Base-by-base conservation (phyloP, 2,797 vertebrate genomes). In the Passerculus sandwichensis region DNA sequence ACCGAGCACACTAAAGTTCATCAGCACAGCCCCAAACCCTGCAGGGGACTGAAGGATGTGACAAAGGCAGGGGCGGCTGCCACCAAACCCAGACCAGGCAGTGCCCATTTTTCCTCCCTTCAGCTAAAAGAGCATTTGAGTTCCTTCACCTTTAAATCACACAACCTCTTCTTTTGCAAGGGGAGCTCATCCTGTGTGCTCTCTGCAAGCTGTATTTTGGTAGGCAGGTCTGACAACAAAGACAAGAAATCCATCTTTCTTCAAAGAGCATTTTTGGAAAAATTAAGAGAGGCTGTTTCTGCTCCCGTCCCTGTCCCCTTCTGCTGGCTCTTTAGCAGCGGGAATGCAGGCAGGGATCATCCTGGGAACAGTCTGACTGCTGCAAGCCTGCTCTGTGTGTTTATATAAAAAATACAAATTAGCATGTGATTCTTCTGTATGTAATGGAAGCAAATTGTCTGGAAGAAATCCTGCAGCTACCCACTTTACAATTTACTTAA, bases 401-500 rank as follows among this genome's bases (percentile, higher is more conserved):
- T 85, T n/a, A 56, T 45, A 26, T 44, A 23, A 78, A 92, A 91
- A 82, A 34, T 48, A 90, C 25, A 88, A 88, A 94, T 79, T 89
- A 84, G 32, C 50, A 26, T 25, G 27, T 15, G 50, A 62, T 60
- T 92, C 76, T 66, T 75, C 62, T 32, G 11, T 27, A 67, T 34
- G 44, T 47, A 94, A 81, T 54, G 64, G 64, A 66, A 95, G 47
- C 16, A 86, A 91, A 92, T 44, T 92, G 77, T 45, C 75, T 90
- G 66, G 71, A 92, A 96, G 76, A 88, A 79, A 93, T 84, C 44
- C 89, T 95, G 54, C 83, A 88, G 57, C 86, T 89, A 66, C 47
- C 27, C 78, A 67, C 71, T 90, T 88, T n/a, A 60, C 38, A 65
- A 64, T 93, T 89, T 78, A 77, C 36, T 85, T 66, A 44, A 71